Evolutionary conservation across 1,140 invertebrate species (phyloP), one percentile per base, ranked within the genome.

Genomic region (Babylonia areolata): DNA sequence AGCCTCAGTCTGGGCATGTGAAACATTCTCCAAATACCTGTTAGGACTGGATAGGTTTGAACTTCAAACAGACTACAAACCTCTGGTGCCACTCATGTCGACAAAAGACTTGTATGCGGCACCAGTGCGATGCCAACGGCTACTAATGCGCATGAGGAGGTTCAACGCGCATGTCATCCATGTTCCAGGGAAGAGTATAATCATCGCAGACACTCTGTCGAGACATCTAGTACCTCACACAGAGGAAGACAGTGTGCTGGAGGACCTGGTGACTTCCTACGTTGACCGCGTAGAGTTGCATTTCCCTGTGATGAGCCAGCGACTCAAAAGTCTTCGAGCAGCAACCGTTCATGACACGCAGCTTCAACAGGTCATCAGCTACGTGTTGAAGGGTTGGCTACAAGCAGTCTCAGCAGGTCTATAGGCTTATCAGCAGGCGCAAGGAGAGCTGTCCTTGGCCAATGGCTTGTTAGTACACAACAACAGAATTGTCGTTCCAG

Each of bases 11-110:
- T 42, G 35, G 37, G 35, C 93, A 3, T 93, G 96, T 33, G 92
- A 93, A 81, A 95, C 95, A 89, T 96, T 96, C 91, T 90, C 94
- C n/a, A 88, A 95, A 73, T 96, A 95, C 89, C 79, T 95, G 11
- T 93, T 90, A 87, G 51, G 95, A 93, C 80, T 90, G 89, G 46
- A 88, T 89, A 5, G 46, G 37, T 88, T 92, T 40, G 82, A 82
- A 71, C 81, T 94, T 0, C 15, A 81, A 69, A 94, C 91, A 15
- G 93, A 94, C 82, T 91, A 94, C 39, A 92, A 93, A 81, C 93
- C 93, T 1, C 81, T 94, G 39, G 88, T 94, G 23, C 88, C 87
- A 2, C 35, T 90, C 9, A 87, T 91, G 0, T 86, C 82, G 80
- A 88, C 5, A 3, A 80, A 85, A 42, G 86, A 88, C 78, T 11